Conservation (phyloP, 2,888 invertebrate genomes). For the Ormia ochracea region DNA sequence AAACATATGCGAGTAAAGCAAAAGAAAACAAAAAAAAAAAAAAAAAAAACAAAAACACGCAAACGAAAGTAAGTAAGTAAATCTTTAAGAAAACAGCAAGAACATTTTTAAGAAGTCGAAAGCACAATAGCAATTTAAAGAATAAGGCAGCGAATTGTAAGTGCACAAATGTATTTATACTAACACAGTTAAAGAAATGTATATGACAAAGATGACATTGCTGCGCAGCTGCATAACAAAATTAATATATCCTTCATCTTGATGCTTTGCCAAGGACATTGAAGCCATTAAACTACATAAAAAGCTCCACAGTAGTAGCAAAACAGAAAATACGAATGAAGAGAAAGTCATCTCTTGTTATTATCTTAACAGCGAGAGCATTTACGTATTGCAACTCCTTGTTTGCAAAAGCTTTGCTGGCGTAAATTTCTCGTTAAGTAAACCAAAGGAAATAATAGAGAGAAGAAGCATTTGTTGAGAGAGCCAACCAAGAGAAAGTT, state of each 20-base stretch:
- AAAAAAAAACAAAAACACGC: not conserved
- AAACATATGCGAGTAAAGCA: conserved; percentile 29
- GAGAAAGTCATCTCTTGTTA: not conserved
- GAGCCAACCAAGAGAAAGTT: conserved; percentile 4
- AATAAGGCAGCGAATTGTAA: not conserved
- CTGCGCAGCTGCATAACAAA: conserved; percentile 57
- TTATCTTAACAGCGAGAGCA: not conserved
- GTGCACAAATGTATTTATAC: conserved; percentile 31
- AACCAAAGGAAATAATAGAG: not conserved
- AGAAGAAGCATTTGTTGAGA: not conserved
- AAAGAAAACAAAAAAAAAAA: not conserved
- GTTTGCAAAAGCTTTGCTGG: not conserved
- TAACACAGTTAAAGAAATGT: conserved; percentile 8
- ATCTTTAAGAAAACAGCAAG: conserved; percentile 14
- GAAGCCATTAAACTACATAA: conserved; percentile 72
- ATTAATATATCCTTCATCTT: conserved; percentile 69
- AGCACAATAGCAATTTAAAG: not conserved
- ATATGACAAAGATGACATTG: conserved; percentile 43
- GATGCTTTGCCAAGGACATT: conserved; percentile 76
- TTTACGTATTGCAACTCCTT: conserved; percentile 25
- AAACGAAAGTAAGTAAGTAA: not conserved
- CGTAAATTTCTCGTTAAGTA: not conserved
- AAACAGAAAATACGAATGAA: not conserved
- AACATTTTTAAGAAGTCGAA: not conserved
- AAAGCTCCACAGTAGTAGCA: conserved; percentile 64